Conservation (phyloP, 2,113 vertebrate genomes). For the Nyctereutes procyonoides region DNA sequence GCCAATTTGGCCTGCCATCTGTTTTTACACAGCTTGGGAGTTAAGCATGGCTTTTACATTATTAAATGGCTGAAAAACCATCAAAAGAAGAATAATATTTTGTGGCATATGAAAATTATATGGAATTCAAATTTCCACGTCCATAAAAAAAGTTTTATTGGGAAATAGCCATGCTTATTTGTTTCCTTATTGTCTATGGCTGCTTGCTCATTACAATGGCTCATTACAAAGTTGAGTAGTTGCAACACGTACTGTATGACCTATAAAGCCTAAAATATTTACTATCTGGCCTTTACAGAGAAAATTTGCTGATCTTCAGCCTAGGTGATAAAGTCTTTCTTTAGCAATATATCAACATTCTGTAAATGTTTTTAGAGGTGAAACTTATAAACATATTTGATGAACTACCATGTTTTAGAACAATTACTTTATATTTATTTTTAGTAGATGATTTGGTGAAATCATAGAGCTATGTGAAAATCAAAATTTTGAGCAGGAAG, state of each 20-base stretch:
- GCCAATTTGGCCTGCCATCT: neutral
- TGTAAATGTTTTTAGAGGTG: neutral
- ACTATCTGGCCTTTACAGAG: neutral
- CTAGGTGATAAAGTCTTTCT: slow-evolving; percentile 62
- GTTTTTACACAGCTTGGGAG: slow-evolving; percentile 4
- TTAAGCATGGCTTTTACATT: slow-evolving; percentile 29
- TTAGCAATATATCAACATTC: slow-evolving; percentile 60
- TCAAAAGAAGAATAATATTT: neutral
- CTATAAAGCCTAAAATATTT: neutral
- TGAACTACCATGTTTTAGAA: slow-evolving; percentile 64
- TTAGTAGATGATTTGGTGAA: slow-evolving; percentile 61
- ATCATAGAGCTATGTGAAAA: neutral
- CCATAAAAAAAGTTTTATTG: neutral
- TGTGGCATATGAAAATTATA: neutral
- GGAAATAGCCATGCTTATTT: neutral
- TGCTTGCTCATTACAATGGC: neutral
- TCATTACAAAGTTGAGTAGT: neutral
- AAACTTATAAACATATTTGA: slow-evolving; percentile 62
- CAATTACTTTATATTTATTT: neutral
- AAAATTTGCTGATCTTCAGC: neutral
- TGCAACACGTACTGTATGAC: neutral
- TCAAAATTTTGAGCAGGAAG: neutral
- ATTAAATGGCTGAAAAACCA: slow-evolving; percentile 25
- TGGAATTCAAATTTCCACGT: neutral
- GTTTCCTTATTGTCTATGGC: neutral